A percentile compares a stretch with the other conserved stretches of the same genome.
phyloP scores from a whole-genome alignment of 1,140 invertebrate species.

The Subanguina moxae region DNA sequence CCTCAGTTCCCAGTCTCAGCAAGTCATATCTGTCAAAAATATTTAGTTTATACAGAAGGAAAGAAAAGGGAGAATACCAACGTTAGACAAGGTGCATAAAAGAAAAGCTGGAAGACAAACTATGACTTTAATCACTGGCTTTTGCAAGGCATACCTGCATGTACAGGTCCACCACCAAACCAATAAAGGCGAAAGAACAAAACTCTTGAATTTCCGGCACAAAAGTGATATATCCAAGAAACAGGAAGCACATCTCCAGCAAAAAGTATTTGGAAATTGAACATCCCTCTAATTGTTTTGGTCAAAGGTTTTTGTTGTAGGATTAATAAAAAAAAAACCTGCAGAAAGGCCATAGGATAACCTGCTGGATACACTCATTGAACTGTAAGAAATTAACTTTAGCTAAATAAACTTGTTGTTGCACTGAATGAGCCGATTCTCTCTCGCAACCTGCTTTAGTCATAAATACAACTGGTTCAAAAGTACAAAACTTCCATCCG shows the following conservation, averaged over 20 bases:
- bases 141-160: conserved; percentile 41
- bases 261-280: conserved; percentile 47
- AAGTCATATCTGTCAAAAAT: neutral
- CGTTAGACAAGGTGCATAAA: conserved; percentile 48
- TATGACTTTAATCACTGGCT: neutral
- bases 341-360: conserved; percentile 45
- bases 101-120: conserved; percentile 41
- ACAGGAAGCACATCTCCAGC: conserved; percentile 40
- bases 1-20: conserved; percentile 37
- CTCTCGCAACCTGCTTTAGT: too few species aligned
- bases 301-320: neutral
- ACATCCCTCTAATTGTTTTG: conserved; percentile 31
- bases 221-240: conserved; percentile 42
- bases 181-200: conserved; percentile 45
- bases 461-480: too few species aligned
- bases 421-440: too few species aligned
- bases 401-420: too few species aligned
- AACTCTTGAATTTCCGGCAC: conserved; percentile 53
- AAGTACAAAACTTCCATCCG: too few species aligned
- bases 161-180: conserved; percentile 50
- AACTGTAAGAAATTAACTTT: neutral
- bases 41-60: too few species aligned
- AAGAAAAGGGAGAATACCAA: conserved; percentile 33
- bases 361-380: conserved; percentile 46
- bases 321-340: conserved; percentile 34